Evolutionary conservation across 2,113 vertebrate genomes (phyloP).

Genomic region (Gymnarchus niloticus): DNA sequence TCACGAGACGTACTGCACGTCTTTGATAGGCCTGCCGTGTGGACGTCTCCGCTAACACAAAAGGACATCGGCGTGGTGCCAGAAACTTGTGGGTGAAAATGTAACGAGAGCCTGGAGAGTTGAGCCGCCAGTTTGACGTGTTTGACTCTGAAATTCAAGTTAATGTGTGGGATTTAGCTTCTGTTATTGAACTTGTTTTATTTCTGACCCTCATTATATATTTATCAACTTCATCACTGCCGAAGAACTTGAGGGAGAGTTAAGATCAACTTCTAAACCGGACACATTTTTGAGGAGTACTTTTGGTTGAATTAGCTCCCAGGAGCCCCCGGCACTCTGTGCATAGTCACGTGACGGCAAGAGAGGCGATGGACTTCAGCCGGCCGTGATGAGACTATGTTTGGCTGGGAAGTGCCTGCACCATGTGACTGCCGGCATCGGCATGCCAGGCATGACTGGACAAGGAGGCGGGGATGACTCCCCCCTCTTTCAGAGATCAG

Average conservation of each 20-base stretch:
- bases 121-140: background rate
- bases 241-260: background rate
- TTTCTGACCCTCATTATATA: background rate
- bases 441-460: conserved; percentile 30
- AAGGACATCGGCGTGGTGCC: background rate
- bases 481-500: background rate
- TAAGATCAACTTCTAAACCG: background rate
- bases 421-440: conserved; percentile 36
- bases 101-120: background rate
- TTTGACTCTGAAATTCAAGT: background rate
- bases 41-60: background rate
- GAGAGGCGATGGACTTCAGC: conserved; percentile 9
- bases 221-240: background rate
- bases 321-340: background rate
- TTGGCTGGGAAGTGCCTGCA: conserved; percentile 34
- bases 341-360: background rate
- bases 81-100: background rate
- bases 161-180: background rate
- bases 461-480: background rate
- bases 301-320: background rate
- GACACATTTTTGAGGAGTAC: background rate
- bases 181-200: background rate
- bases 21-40: too few relatives aligned
- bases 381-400: conserved; percentile 32
- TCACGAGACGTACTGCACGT: too few relatives aligned